Base-by-base conservation (phyloP, 1,140 invertebrate genomes). In the Cylas formicarius region DNA sequence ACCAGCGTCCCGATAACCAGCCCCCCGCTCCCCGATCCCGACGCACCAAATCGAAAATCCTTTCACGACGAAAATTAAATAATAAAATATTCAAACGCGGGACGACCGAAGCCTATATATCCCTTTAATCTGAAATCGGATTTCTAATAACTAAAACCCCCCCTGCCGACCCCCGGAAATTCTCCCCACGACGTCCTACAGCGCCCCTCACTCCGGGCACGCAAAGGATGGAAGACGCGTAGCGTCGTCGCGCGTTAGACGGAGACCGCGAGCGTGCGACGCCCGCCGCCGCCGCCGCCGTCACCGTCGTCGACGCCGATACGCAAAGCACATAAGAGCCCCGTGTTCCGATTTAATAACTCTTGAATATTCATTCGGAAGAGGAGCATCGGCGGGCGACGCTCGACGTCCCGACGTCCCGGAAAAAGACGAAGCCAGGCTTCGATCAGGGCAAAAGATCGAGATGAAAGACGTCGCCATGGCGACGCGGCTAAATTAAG, bases 311-410 rank as follows among this genome's bases (percentile, higher is more conserved):
- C n/a, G n/a, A n/a, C 13, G 29, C 21, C 38, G 23, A 48, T 48
- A 48, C 3, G 22, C 10, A 20, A 20, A 39, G 23, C 45, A 48
- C 37, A 47, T 53, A 51, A 50, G 52, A 48, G 52, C 48, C n/a
- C 29, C 27, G 51, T 54, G 57, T 57, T 48, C 49, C 46, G 55
- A 55, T 61, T 59, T 61, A 61, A 61, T 61, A 61, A 58, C 56
- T 61, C 56, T 57, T 61, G 58, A 61, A 61, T 61, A 61, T 61
- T 61, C 58, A 61, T 61, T 52, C 52, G 44, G 50, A 50, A 45
- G 58, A 54, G 50, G 29, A 43, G 21, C 39, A 43, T 49, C 40
- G 39, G 10, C 17, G 17, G 10, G 1, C 18, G 14, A 38, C 24
- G 24, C 8, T 44, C 26, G 39, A 32, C 13, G 17, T 44, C 31